These are phyloP conservation scores for Formica selysi DNA, from an alignment of 1,140 invertebrate genomes.

Conservation along the genomic window DNA sequence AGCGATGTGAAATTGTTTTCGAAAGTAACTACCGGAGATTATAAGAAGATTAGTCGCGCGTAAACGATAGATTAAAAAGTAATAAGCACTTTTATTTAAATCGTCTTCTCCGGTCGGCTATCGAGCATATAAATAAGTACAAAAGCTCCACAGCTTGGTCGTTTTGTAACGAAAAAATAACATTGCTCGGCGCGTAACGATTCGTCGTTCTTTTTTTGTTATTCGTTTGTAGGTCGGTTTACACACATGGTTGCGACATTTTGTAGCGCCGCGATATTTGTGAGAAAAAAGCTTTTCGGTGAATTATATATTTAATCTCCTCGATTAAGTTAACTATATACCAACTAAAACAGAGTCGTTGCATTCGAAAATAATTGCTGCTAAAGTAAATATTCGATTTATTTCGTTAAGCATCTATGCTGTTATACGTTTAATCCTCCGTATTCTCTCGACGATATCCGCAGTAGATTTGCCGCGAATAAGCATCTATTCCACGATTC, in stretches of 20 bases:
- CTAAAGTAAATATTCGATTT: conserved; percentile 38
- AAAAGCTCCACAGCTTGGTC: neutral
- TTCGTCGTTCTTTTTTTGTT: conserved; percentile 31
- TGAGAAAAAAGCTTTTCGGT: conserved; percentile 25
- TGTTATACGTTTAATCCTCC: conserved; percentile 17
- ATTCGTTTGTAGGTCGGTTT: conserved; percentile 52
- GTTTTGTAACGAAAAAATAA: conserved; percentile 48
- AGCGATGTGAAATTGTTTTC: conserved; percentile 58
- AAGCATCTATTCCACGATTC: conserved; percentile 8
- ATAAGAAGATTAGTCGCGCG: conserved; percentile 42
- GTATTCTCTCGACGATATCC: neutral
- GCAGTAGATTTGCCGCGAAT: conserved; percentile 8
- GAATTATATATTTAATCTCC: conserved; percentile 39
- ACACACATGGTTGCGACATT: conserved; percentile 53
- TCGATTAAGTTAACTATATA: conserved; percentile 31
- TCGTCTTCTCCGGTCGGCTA: neutral
- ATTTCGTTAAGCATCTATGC: neutral
- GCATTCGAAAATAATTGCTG: conserved; percentile 15
- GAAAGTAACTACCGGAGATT: conserved; percentile 54
- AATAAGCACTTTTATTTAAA: conserved; percentile 52
- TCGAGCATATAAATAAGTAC: conserved; percentile 3
- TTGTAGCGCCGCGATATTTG: conserved; percentile 15
- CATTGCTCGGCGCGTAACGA: neutral
- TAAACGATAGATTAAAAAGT: conserved; percentile 42
- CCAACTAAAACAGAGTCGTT: conserved; percentile 16